Evolutionary conservation across 2,113 vertebrate genomes (phyloP).

Genomic region (Phyllopteryx taeniolatus): DNA sequence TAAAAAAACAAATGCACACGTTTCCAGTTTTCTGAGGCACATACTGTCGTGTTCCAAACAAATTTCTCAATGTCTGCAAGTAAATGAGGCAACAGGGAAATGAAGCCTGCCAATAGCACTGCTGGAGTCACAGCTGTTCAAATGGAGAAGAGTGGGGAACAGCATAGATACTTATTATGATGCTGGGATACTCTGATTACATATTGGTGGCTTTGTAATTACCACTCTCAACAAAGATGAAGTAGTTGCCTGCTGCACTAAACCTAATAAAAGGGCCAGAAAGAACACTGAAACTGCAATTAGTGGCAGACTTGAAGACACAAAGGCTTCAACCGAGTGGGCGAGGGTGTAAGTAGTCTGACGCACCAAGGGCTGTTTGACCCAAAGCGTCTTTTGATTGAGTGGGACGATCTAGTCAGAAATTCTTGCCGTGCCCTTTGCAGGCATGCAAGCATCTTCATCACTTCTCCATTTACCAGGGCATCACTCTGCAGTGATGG

Average conservation of each 20-base stretch:
- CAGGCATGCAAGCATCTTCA: slow-evolving; percentile 46
- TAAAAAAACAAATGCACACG: slow-evolving; percentile 10
- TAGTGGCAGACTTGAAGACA: slow-evolving; percentile 14
- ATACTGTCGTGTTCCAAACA: slow-evolving; percentile 30
- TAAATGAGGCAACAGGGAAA: slow-evolving; percentile 52
- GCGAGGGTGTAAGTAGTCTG: neutral
- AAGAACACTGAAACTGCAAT: slow-evolving; percentile 18
- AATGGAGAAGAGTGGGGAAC: slow-evolving; percentile 43
- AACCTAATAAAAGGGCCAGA: slow-evolving; percentile 36
- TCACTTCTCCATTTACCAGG: slow-evolving; percentile 59
- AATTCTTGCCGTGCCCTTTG: slow-evolving; percentile 57
- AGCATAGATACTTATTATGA: slow-evolving; percentile 51
- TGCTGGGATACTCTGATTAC: slow-evolving; percentile 58
- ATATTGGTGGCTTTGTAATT: slow-evolving; percentile 48
- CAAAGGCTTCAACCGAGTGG: neutral
- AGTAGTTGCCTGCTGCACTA: slow-evolving; percentile 34
- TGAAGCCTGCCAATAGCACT: slow-evolving; percentile 55
- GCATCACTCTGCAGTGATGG: slow-evolving; percentile 65
- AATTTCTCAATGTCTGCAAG: slow-evolving; percentile 40
- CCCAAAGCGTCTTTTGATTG: slow-evolving; percentile 50
- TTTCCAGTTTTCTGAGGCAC: slow-evolving; percentile 31
- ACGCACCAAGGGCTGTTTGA: slow-evolving; percentile 37
- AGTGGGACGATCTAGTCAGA: slow-evolving; percentile 50
- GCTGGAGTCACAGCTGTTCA: slow-evolving; percentile 65
- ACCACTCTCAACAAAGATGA: slow-evolving; percentile 54